Base-by-base conservation (phyloP, 2,888 invertebrate genomes). In the Anoplius nigerrimus region DNA sequence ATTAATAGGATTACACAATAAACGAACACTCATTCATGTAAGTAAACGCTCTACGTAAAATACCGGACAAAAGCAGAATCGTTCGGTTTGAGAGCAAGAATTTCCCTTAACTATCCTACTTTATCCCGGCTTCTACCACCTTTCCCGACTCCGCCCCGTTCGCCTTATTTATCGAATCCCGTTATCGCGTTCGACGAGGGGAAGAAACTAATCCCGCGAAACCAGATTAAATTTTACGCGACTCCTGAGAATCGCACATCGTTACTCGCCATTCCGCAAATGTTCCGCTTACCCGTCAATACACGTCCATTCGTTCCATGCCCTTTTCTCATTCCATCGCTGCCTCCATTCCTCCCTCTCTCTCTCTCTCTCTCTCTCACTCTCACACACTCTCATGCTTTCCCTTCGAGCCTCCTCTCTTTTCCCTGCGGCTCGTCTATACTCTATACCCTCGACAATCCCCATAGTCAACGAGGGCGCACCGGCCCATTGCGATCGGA, bases 191-290 rank as follows among this genome's bases (percentile, higher is more conserved):
- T 48, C 48, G 48, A 8, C 15, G 43, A 43, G 20, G 58, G 20
- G 20, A 59, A 45, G 56, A 65, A 69, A 65, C 61, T 69, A 65
- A 66, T 69, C 66, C 62, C 52, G 54, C 54, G 53, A 42, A 55
- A 56, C 62, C 42, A 57, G 54, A 69, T 69, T 69, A 69, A 66
- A 69, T 66, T 69, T 66, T 57, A 69, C 54, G 45, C 54, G 27
- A 18, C 54, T 55, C 53, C 42, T 52, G 64, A 69, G 60, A 51
- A 48, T 43, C 56, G 16, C 21, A 56, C 52, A 43, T 53, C 51
- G 54, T 53, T 60, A 63, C 60, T 59, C 51, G 22, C 57, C 51
- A 22, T 57, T 57, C 51, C 21, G 46, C 45, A 27, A 60, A 51
- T 51, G 63, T 63, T 42, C 11, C 16, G 24, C 13, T 46, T 27